These are phyloP conservation scores for Malurus melanocephalus DNA, from an alignment of 2,113 vertebrate genomes.

Conservation along the genomic window DNA sequence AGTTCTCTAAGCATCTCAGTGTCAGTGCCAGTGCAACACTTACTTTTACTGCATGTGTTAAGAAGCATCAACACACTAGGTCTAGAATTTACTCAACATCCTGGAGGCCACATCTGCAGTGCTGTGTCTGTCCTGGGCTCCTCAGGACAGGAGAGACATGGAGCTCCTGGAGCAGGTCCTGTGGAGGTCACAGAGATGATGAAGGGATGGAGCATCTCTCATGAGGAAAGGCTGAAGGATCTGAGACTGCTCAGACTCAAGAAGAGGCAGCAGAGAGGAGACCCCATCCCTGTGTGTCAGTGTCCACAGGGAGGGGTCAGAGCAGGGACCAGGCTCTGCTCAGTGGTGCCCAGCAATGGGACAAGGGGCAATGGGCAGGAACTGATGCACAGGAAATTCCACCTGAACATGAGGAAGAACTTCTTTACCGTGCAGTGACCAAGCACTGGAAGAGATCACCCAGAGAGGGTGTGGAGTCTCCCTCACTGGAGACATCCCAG, in stretches of 20 bases:
- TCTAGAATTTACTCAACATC: background rate
- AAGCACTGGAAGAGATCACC: fast-evolving
- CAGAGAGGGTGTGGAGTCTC: background rate
- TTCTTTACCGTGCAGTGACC: fast-evolving
- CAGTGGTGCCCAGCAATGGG: background rate
- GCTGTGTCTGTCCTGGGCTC: background rate
- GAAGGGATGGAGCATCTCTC: background rate
- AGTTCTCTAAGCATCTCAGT: background rate
- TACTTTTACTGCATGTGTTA: background rate
- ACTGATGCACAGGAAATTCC: fast-evolving
- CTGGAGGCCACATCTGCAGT: background rate
- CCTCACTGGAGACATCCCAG: background rate
- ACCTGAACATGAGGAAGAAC: background rate
- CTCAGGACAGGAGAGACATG: fast-evolving
- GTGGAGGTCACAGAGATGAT: fast-evolving
- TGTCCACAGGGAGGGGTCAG: background rate
- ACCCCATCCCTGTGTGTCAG: fast-evolving
- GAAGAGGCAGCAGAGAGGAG: fast-evolving
- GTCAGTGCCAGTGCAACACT: background rate
- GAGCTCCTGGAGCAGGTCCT: background rate
- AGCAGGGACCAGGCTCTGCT: background rate
- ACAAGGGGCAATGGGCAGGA: fast-evolving
- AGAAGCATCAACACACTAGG: background rate
- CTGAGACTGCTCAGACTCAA: fast-evolving
- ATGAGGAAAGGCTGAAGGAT: background rate